phyloP scores from a whole-genome alignment of 2,113 vertebrate genomes.

The Scomber colias region DNA sequence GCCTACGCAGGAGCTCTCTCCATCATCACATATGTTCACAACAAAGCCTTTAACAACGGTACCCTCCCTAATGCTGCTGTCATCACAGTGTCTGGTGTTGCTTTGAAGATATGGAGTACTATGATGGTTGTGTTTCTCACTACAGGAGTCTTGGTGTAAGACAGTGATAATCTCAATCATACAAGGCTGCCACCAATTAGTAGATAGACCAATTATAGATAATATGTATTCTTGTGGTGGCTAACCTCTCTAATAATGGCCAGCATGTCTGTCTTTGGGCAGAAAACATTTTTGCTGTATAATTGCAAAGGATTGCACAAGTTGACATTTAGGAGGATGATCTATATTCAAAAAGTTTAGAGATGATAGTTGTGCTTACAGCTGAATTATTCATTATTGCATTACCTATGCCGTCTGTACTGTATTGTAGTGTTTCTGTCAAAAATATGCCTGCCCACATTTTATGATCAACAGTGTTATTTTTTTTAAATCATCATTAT shows the following conservation, averaged over 20 bases:
- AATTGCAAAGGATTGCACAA: too few relatives aligned
- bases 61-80: conserved; percentile 5
- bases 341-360: too few relatives aligned
- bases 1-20: conserved; percentile 78
- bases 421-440: background rate
- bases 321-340: too few relatives aligned
- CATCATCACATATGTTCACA: conserved; percentile 78
- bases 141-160: conserved; percentile 13
- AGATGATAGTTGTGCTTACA: background rate
- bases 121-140: conserved; percentile 22
- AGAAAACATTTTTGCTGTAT: too few relatives aligned
- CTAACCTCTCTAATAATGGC: too few relatives aligned
- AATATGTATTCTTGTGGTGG: too few relatives aligned
- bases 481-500: too few relatives aligned
- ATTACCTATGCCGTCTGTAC: background rate
- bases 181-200: background rate
- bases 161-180: background rate
- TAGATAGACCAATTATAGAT: too few relatives aligned
- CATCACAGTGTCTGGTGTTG: background rate
- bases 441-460: background rate
- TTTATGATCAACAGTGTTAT: background rate
- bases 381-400: background rate
- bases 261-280: too few relatives aligned
- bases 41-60: conserved; percentile 69
- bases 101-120: conserved; percentile 17